Percentiles rank a stretch among this genome's conserved stretches.
Conservation (phyloP, 2,888 invertebrate genomes). For the Linnaemya tessellans region DNA sequence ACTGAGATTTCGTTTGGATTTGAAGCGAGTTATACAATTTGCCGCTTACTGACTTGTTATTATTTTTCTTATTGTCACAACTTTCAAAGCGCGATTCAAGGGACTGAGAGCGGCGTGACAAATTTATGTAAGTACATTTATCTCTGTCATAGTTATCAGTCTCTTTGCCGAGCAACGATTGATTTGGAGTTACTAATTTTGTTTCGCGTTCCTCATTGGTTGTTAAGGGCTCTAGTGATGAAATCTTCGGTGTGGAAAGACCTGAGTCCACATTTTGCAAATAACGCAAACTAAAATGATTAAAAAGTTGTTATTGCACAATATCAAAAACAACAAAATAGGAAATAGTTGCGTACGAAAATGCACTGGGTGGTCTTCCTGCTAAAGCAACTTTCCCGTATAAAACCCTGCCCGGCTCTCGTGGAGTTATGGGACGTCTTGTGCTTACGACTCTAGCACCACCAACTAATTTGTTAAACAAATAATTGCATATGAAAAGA, state of each 20-base stretch:
- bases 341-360: constrained; percentile 85
- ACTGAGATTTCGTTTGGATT: constrained; percentile 58
- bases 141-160: not conserved
- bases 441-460: constrained; percentile 86
- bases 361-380: constrained; percentile 89
- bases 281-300: constrained; percentile 85
- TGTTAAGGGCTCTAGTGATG: constrained; percentile 80
- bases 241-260: constrained; percentile 80
- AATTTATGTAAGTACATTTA: not conserved
- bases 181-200: not conserved
- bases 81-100: constrained; percentile 73
- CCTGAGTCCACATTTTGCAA: constrained; percentile 84
- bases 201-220: constrained; percentile 61
- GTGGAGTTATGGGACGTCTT: constrained; percentile 93
- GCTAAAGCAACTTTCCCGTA: constrained; percentile 86
- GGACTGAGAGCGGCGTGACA: constrained; percentile 74
- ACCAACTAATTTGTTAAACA: constrained; percentile 72
- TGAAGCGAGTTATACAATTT: constrained; percentile 53
- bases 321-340: not conserved
- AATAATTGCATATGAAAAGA: not conserved
- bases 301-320: constrained; percentile 13
- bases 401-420: constrained; percentile 90
- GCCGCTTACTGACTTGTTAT: constrained; percentile 13
- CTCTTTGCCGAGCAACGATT: constrained; percentile 31
- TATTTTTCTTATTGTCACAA: constrained; percentile 58